phyloP scores from a whole-genome alignment of 2,888 invertebrate species.

The Perithous albicinctus region DNA sequence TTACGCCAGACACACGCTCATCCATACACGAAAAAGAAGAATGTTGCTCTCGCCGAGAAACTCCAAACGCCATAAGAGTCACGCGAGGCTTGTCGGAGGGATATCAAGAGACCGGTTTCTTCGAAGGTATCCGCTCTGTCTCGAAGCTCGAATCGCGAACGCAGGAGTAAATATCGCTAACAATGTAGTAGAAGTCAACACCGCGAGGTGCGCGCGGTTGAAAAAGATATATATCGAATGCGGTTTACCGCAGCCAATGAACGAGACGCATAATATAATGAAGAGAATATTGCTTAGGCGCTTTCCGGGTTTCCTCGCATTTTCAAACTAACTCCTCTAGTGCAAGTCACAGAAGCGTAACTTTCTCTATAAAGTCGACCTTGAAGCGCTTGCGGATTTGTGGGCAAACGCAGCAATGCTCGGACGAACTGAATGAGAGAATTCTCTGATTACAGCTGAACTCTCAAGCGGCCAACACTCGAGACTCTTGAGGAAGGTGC shows the following conservation, averaged over 20 bases:
- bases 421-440: background rate
- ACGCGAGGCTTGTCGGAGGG: background rate
- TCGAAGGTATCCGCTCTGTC: background rate
- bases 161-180: background rate
- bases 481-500: background rate
- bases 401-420: conserved; percentile 6
- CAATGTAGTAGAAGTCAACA: conserved; percentile 9
- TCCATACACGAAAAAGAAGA: background rate
- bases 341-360: background rate
- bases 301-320: too few species aligned
- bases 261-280: background rate
- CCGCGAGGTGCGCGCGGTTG: background rate
- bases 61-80: conserved; percentile 8
- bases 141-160: background rate
- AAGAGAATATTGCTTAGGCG: conserved; percentile 17
- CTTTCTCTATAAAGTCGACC: background rate
- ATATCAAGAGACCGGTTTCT: conserved; percentile 31
- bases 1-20: background rate
- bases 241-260: conserved; percentile 17
- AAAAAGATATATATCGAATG: background rate
- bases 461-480: background rate
- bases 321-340: too few species aligned
- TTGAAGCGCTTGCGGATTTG: background rate
- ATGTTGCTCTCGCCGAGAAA: conserved; percentile 12
- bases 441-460: conserved; percentile 11